Evolutionary conservation across 1,140 invertebrate species (phyloP), one percentile per base, ranked within the genome.

Genomic region (Leptopilina clavipes): DNA sequence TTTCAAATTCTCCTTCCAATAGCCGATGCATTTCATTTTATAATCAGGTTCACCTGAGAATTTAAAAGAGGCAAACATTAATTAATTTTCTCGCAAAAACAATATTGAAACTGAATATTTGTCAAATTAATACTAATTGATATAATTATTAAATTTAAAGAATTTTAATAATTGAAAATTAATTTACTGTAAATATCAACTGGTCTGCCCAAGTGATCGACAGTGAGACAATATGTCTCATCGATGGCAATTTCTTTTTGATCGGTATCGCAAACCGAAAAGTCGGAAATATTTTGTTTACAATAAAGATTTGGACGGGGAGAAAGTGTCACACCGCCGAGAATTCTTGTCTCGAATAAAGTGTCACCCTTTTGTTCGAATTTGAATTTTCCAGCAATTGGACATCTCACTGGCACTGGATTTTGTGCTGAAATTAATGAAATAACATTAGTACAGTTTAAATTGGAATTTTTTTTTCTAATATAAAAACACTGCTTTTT

Each of bases 1-100:
- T 88, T 97, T 98, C 0, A 99, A 92, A 93, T 99, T 99, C 88
- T 99, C 98, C 89, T 98, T 98, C 96, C 97, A 99, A 89, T 94
- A 99, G 1, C 98, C 98, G 83, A 99, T 98, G 88, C 98, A 99
- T 86, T 98, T 97, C 94, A 99, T 95, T 86, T 94, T 95, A 84
- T 99, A 98, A 93, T 99, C 98, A 12, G 98, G 97, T 85, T 98
- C 96, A 92, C 96, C 94, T 95, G 81, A 75, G 86, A 86, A 82
- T 37, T 70, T 25, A 56, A 43, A n/a, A 22, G 37, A 9, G 25
- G 1, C 1, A 44, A 73, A 70, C 73, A 18, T 72, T 19, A 12
- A 18, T 72, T 19, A 12, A 10, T 52, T 73, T 14, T 22, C 22
- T 22, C 1, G 25, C 25, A 31, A 31, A 31, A n/a, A n/a, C n/a